Evolutionary conservation across 2,888 invertebrate species (phyloP), one percentile per base, ranked within the genome.

Genomic region (Brachylomia viminalis): DNA sequence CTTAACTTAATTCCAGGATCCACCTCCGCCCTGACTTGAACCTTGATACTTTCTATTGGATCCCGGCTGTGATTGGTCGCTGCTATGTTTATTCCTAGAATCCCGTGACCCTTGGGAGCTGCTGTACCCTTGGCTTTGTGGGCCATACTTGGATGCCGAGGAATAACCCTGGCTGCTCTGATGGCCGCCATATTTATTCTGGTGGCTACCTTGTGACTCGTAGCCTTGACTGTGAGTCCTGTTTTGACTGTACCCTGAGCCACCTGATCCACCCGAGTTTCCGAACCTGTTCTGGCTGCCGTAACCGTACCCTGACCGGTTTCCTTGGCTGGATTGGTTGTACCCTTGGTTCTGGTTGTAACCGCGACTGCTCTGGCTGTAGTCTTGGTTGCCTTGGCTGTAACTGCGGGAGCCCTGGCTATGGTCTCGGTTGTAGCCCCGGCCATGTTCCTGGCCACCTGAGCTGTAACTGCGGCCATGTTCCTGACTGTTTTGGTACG

Each of bases 261-360:
- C 65, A 1, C 83, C 75, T 56, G 77, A 80, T 15, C 72, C 75
- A 3, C 82, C 72, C 8, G 72, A 73, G 66, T 65, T 69, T 0
- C 84, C 85, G 20, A 83, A 84, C 33, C 80, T 76, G 59, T 83
- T 79, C 58, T 84, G 89, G 80, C 79, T 81, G 13, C 86, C 85
- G 54, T 87, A 76, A 7, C 88, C 84, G 33, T 85, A 85, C 13
- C 79, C 72, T 54, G 79, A 79, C 42, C 77, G 75, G 58, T 82
- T 84, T 2, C 87, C 85, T 61, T 89, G 88, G 56, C 80, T 84
- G 72, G 83, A 72, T 47, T 90, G 91, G 47, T 83, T 77, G 76
- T 90, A 86, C 0, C 86, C 85, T 52, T 88, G 87, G 59, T 85
- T 83, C 49, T 89, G 91, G 47, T 80, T 74, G 80, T 89, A 87